Evolutionary conservation across 2,888 invertebrate genomes (phyloP).

Genomic region (Tiliacea aurago): DNA sequence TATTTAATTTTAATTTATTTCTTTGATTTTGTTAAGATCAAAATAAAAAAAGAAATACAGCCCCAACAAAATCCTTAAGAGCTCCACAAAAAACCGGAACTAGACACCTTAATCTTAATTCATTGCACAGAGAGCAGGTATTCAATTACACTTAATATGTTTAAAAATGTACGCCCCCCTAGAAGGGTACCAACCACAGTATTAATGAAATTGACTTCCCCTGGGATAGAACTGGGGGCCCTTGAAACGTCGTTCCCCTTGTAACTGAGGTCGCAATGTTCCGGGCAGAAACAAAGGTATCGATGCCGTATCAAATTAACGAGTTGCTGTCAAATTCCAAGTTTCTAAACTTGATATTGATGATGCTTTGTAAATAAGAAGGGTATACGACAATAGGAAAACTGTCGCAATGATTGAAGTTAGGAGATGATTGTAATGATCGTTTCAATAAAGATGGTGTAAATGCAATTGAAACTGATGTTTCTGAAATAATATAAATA

Average conservation of each 20-base stretch:
- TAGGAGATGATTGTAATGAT: not conserved
- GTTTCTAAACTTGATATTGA: constrained; percentile 67
- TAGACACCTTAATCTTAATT: constrained; percentile 83
- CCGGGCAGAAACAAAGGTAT: constrained; percentile 74
- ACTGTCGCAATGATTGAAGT: constrained; percentile 28
- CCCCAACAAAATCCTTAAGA: constrained; percentile 48
- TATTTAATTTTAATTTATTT: too few relatives aligned
- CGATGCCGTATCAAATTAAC: constrained; percentile 75
- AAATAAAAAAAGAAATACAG: constrained; percentile 4
- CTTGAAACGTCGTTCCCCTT: constrained; percentile 59
- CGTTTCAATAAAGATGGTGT: not conserved
- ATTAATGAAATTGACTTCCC: constrained; percentile 90
- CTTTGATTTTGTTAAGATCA: too few relatives aligned
- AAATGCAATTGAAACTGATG: not conserved
- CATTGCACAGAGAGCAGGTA: constrained; percentile 82
- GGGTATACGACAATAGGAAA: constrained; percentile 7
- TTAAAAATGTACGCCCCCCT: constrained; percentile 85
- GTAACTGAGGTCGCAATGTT: constrained; percentile 68
- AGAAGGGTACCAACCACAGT: constrained; percentile 78
- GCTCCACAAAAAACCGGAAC: constrained; percentile 65
- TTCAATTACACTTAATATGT: constrained; percentile 86
- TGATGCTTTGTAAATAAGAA: constrained; percentile 50
- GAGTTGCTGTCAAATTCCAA: constrained; percentile 67
- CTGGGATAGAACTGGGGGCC: constrained; percentile 72
- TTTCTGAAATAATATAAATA: not conserved